Percentiles rank a stretch among this genome's conserved stretches.
Evolutionary conservation across 1,140 invertebrate species (phyloP).

Genomic region (Pachyrhynchus sulphureomaculatus): DNA sequence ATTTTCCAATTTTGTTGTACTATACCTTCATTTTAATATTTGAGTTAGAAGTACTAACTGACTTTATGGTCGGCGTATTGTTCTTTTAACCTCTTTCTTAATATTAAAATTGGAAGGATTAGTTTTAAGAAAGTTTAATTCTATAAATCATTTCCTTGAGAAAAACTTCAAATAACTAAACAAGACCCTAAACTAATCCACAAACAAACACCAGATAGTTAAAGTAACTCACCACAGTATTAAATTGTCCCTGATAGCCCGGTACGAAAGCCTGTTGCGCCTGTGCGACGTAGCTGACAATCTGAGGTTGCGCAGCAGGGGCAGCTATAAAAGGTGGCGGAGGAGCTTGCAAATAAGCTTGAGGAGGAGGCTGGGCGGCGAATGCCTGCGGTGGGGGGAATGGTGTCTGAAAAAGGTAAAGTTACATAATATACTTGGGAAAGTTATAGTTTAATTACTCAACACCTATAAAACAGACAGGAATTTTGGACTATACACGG

Average conservation of each 20-base stretch:
- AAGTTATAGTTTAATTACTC: too few relatives aligned
- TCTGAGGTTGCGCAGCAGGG: constrained; percentile 39
- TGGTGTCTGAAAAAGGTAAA: constrained; percentile 6
- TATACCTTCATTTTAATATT: too few relatives aligned
- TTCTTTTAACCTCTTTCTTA: too few relatives aligned
- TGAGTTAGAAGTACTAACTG: too few relatives aligned
- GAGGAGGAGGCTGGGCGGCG: constrained; percentile 39
- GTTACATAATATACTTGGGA: neutral
- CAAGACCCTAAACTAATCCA: neutral
- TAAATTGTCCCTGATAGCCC: constrained; percentile 46
- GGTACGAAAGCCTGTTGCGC: constrained; percentile 38
- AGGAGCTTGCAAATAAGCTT: constrained; percentile 39
- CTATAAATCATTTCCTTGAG: too few relatives aligned
- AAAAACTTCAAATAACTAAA: too few relatives aligned
- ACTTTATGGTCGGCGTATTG: too few relatives aligned
- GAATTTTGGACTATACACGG: too few relatives aligned
- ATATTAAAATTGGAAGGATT: too few relatives aligned
- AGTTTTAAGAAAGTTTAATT: too few relatives aligned
- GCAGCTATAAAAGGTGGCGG: constrained; percentile 39
- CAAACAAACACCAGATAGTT: neutral
- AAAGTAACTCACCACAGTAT: constrained; percentile 46
- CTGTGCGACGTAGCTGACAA: constrained; percentile 45
- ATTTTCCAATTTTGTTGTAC: too few relatives aligned
- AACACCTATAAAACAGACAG: too few relatives aligned
- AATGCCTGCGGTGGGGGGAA: constrained; percentile 27